phyloP scores from a whole-genome alignment of 2,797 vertebrate genomes.

The Rhinophrynus dorsalis region DNA sequence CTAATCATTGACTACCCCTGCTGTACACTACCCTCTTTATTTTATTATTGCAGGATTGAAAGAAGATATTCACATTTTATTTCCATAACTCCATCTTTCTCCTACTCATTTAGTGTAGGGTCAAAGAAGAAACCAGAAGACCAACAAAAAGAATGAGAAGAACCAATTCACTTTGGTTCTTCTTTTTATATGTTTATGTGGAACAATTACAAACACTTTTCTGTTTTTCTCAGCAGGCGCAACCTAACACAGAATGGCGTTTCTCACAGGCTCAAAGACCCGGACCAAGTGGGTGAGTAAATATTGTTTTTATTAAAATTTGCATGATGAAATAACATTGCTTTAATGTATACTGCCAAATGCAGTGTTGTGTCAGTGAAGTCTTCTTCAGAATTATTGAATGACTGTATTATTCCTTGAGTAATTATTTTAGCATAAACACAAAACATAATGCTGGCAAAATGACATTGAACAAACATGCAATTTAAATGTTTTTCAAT shows the following conservation, averaged over 20 bases:
- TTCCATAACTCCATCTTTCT: background rate
- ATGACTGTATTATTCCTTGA: too few relatives aligned
- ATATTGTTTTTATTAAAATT: background rate
- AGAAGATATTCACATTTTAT: background rate
- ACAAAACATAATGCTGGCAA: too few relatives aligned
- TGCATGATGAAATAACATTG: too few relatives aligned
- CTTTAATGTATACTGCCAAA: too few relatives aligned
- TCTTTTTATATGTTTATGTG: background rate
- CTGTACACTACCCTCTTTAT: background rate
- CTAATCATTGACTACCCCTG: too few relatives aligned
- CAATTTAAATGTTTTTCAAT: too few relatives aligned
- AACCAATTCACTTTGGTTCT: background rate
- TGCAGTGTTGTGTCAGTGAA: too few relatives aligned
- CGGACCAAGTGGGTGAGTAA: constrained; percentile 41
- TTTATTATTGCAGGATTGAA: background rate
- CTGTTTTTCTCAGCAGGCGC: constrained; percentile 42
- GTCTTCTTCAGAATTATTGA: too few relatives aligned
- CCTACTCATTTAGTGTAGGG: background rate
- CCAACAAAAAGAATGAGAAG: background rate
- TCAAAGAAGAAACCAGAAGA: background rate
- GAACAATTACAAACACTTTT: constrained; percentile 44
- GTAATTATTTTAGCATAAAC: too few relatives aligned
- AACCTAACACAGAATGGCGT: constrained; percentile 38
- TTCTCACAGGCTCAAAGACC: constrained; percentile 45
- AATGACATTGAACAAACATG: too few relatives aligned